Conservation (phyloP, 2,797 vertebrate species). For the Neosalanx taihuensis region DNA sequence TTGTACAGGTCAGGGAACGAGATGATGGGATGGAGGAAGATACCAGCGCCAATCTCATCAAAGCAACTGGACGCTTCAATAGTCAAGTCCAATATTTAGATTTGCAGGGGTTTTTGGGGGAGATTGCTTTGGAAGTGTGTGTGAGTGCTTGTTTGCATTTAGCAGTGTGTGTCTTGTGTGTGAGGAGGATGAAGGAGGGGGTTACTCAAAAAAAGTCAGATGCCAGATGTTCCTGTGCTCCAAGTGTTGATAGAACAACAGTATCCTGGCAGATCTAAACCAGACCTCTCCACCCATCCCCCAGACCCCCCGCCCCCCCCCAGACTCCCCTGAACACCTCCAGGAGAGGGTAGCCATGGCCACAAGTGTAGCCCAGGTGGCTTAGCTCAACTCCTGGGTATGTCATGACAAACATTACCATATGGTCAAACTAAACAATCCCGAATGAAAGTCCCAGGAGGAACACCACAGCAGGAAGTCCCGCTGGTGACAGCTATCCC, state of each 20-base stretch:
- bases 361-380: constrained; percentile 14
- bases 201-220: not conserved
- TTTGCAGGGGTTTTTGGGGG: no score
- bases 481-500: not conserved
- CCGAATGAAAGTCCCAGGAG: constrained; percentile 12
- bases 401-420: constrained; percentile 15
- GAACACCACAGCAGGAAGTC: not conserved
- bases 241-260: constrained; percentile 6
- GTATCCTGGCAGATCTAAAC: not conserved
- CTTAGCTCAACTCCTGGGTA: not conserved
- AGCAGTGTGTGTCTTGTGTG: not conserved
- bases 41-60: not conserved
- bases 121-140: not conserved
- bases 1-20: no score
- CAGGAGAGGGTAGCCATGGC: not conserved
- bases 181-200: not conserved
- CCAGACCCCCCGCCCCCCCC: no score
- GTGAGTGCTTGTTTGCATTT: not conserved
- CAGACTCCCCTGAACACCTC: no score
- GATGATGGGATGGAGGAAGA: no score
- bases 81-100: not conserved
- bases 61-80: not conserved
- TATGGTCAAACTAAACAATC: constrained; percentile 11
- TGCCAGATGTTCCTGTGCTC: not conserved
- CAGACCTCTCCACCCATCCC: not conserved